These are phyloP conservation scores for Dasysyrphus albostriatus DNA, from an alignment of 2,888 invertebrate species.

Conservation along the genomic window DNA sequence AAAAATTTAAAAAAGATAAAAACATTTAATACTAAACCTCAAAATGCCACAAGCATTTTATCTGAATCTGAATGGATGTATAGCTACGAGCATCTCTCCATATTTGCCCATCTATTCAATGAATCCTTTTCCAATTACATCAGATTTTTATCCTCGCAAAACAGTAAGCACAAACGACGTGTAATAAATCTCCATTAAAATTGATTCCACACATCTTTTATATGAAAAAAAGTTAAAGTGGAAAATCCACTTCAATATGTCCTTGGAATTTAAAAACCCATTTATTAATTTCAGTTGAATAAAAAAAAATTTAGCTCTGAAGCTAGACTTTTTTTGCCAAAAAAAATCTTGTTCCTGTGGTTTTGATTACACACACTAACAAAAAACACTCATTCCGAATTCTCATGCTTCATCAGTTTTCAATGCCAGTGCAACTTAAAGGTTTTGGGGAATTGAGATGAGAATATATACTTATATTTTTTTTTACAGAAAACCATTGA, in stretches of 20 bases:
- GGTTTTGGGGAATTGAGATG: neutral
- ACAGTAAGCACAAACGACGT: conserved; percentile 21
- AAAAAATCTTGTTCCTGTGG: conserved; percentile 9
- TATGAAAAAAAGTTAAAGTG: conserved; percentile 12
- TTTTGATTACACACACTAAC: neutral
- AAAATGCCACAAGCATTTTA: conserved; percentile 9
- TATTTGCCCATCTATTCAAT: conserved; percentile 14
- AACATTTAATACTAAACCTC: neutral
- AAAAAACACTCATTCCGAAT: neutral
- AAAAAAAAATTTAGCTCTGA: conserved; percentile 3
- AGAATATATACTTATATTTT: neutral
- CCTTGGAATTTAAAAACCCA: conserved; percentile 37
- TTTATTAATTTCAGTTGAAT: conserved; percentile 34
- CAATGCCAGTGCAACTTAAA: conserved; percentile 24
- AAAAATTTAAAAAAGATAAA: neutral
- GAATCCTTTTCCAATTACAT: conserved; percentile 33
- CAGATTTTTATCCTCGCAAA: conserved; percentile 25
- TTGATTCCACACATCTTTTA: conserved; percentile 53
- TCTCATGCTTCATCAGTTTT: conserved; percentile 19
- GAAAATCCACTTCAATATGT: conserved; percentile 38
- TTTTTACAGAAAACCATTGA: neutral
- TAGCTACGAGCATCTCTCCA: conserved; percentile 1
- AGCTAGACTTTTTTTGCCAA: conserved; percentile 1
- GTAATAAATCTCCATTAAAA: conserved; percentile 73
- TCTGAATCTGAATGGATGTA: conserved; percentile 18